Conservation (phyloP, 2,797 vertebrate species). For the Luscinia luscinia region DNA sequence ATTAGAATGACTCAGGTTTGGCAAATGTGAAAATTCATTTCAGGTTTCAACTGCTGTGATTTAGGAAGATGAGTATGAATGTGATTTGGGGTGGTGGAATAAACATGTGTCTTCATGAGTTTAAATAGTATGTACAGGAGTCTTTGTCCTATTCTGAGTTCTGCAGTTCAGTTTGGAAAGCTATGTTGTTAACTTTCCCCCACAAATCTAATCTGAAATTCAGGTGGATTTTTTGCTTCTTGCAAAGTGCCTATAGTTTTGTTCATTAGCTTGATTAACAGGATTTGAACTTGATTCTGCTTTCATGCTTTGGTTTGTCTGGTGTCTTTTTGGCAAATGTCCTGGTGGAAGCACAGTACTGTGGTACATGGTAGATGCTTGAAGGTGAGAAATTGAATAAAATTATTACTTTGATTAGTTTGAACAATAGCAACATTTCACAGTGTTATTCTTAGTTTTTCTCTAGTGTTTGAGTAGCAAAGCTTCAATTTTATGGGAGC, state of each 20-base stretch:
- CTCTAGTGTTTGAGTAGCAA: not conserved
- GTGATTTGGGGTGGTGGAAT: not conserved
- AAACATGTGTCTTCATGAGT: rapidly evolving
- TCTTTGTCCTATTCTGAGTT: not conserved
- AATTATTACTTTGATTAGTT: not conserved
- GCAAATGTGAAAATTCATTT: not conserved
- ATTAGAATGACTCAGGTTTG: not conserved
- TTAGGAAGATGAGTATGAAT: not conserved
- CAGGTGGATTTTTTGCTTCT: not conserved
- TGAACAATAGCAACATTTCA: not conserved
- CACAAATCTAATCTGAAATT: not conserved
- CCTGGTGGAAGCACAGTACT: not conserved
- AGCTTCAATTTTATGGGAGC: not conserved
- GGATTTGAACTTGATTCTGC: not conserved
- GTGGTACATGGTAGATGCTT: not conserved
- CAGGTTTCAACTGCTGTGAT: not conserved
- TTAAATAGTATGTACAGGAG: rapidly evolving
- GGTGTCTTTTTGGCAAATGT: not conserved
- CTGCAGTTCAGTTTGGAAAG: not conserved
- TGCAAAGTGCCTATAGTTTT: not conserved
- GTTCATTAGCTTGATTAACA: not conserved
- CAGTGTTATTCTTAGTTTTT: not conserved
- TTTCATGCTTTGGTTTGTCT: not conserved
- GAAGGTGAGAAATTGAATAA: not conserved
- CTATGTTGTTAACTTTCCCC: not conserved